Percentiles rank a stretch among this genome's conserved stretches.
phyloP scores from a whole-genome alignment of 2,888 invertebrate species.

The Rotaria socialis region DNA sequence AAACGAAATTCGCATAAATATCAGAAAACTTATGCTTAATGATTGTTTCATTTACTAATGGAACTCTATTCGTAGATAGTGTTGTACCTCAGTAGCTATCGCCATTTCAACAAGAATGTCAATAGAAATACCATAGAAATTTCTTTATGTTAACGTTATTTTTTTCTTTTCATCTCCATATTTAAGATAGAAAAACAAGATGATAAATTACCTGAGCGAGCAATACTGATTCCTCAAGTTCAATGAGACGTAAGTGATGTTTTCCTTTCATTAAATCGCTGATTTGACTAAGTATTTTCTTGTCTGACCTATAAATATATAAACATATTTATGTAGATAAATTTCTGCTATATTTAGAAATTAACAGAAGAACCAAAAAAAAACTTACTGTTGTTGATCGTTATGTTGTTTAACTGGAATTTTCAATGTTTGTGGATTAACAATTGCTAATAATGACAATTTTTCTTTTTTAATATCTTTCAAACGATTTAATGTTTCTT shows the following conservation, averaged over 20 bases:
- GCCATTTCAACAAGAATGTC: too few species aligned
- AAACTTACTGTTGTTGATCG: neutral
- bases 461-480: conserved; percentile 30
- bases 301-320: neutral
- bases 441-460: neutral
- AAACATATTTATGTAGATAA: neutral
- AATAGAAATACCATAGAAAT: too few species aligned
- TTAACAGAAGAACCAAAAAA: neutral
- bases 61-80: too few species aligned
- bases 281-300: neutral
- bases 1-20: too few species aligned
- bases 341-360: neutral
- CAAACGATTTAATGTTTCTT: neutral
- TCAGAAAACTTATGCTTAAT: too few species aligned
- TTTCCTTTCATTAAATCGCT: conserved; percentile 14
- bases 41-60: too few species aligned
- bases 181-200: too few species aligned
- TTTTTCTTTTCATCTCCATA: too few species aligned
- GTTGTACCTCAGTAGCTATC: too few species aligned
- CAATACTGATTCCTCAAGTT: conserved; percentile 28
- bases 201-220: neutral
- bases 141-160: too few species aligned
- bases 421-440: neutral
- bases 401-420: neutral
- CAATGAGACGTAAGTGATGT: neutral